These are phyloP conservation scores for Parelbella ahira DNA, from an alignment of 2,888 invertebrate species.

Conservation along the genomic window DNA sequence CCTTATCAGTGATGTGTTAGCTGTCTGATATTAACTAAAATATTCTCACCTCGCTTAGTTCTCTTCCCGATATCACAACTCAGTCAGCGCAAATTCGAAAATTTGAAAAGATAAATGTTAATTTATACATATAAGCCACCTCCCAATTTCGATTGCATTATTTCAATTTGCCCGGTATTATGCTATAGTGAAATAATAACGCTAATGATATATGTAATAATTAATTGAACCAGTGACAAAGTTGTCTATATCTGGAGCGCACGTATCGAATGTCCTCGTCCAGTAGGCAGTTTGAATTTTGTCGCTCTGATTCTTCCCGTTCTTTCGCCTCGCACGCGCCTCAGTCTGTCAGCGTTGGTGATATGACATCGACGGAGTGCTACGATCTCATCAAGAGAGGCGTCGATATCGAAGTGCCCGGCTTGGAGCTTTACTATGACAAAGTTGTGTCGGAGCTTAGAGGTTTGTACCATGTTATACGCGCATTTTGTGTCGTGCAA, in stretches of 20 bases:
- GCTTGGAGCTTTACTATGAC: conserved; percentile 79
- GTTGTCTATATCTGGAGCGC: conserved; percentile 70
- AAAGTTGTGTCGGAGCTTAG: conserved; percentile 79
- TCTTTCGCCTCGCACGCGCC: conserved; percentile 48
- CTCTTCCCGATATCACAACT: too few relatives aligned
- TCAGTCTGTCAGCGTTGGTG: conserved; percentile 55
- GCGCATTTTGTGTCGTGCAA: too few relatives aligned
- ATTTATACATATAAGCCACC: too few relatives aligned
- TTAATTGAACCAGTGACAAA: conserved; percentile 53
- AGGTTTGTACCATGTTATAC: conserved; percentile 80
- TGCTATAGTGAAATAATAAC: too few relatives aligned
- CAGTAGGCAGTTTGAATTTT: conserved; percentile 65
- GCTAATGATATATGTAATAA: too few relatives aligned
- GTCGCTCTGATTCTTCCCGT: conserved; percentile 76
- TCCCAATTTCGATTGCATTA: too few relatives aligned
- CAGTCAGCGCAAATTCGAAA: too few relatives aligned
- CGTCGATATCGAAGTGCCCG: conserved; percentile 74
- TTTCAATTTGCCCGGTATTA: too few relatives aligned
- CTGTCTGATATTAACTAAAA: conserved; percentile 32
- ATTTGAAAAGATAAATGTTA: too few relatives aligned
- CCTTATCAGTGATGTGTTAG: conserved; percentile 32
- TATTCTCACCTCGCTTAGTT: conserved; percentile 1
- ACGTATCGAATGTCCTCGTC: conserved; percentile 75
- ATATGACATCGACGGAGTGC: conserved; percentile 75
- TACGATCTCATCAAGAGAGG: conserved; percentile 75